Evolutionary conservation across 2,113 vertebrate species (phyloP), one percentile per base, ranked within the genome.

Genomic region (Gymnarchus niloticus): DNA sequence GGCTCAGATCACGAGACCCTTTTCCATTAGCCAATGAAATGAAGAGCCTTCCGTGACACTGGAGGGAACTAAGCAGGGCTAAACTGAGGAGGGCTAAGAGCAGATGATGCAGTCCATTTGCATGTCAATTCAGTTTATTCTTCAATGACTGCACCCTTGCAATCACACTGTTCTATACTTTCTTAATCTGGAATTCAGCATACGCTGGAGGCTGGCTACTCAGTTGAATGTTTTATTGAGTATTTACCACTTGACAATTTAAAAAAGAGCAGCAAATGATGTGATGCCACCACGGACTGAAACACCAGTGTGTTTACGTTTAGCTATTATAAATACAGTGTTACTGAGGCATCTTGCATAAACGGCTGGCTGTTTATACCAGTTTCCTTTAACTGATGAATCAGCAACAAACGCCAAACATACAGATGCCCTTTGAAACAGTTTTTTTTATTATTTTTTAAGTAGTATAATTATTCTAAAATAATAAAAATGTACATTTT

Each of bases 161-260:
- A n/a, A n/a, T n/a, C n/a, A n/a, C n/a, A n/a, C 65, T 0, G 61
- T 69, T 69, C 41, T 19, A 65, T 73, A 41, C 33, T 17, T 41
- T 19, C 14, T 17, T 19, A 41, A 19, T 19, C 61, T 33, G n/a
- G 91, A 90, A 92, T 91, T 90, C 51, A 57, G 9, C 54, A 90
- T 93, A 90, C 90, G 89, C 49, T 83, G 1, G 9, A 86, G 88
- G 88, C 91, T 82, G 85, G 89, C 89, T 56, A 91, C 86, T 91
- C 88, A 87, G 89, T 46, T 86, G 89, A 85, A 82, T 86, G 90
- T 90, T 94, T 94, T 93, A 93, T 93, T 89, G 89, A 88, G 88
- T 84, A 49, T 87, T 93, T 87, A 87, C 84, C 90, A 89, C 81
- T 37, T 52, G 89, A 88, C 87, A 81, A 46, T 92, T 90, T 91